A percentile compares a stretch with the other conserved stretches of the same genome.
These are phyloP conservation scores for Heliocidaris erythrogramma DNA, from an alignment of 35 echinoderm and acorn worm genomes.

Conservation along the genomic window DNA sequence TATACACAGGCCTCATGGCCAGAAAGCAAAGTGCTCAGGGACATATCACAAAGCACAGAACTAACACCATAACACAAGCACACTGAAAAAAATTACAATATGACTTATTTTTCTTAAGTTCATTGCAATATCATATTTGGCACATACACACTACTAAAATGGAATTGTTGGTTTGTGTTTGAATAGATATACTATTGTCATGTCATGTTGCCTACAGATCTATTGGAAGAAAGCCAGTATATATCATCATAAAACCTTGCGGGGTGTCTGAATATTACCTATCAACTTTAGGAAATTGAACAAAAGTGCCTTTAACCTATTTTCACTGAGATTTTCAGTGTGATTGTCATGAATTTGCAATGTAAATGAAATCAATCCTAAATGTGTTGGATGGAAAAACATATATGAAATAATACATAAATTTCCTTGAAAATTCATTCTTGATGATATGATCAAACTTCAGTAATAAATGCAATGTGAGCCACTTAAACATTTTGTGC, in stretches of 20 bases:
- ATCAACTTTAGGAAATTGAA: neutral
- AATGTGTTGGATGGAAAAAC: neutral
- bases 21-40: neutral
- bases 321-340: neutral
- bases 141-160: neutral
- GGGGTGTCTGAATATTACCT: neutral
- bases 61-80: neutral
- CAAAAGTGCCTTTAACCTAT: neutral
- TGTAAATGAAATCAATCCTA: neutral
- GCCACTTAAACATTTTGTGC: neutral
- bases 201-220: neutral
- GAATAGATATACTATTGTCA: neutral
- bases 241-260: neutral
- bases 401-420: neutral
- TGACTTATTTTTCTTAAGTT: neutral
- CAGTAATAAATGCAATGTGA: no score
- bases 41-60: neutral
- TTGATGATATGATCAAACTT: no score
- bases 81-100: neutral
- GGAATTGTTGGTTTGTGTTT: neutral
- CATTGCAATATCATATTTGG: neutral
- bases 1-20: neutral
- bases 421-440: no score
- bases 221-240: constrained; percentile 11
- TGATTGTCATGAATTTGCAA: neutral